phyloP scores from a whole-genome alignment of 2,113 vertebrate genomes.

The Cairina moschata region DNA sequence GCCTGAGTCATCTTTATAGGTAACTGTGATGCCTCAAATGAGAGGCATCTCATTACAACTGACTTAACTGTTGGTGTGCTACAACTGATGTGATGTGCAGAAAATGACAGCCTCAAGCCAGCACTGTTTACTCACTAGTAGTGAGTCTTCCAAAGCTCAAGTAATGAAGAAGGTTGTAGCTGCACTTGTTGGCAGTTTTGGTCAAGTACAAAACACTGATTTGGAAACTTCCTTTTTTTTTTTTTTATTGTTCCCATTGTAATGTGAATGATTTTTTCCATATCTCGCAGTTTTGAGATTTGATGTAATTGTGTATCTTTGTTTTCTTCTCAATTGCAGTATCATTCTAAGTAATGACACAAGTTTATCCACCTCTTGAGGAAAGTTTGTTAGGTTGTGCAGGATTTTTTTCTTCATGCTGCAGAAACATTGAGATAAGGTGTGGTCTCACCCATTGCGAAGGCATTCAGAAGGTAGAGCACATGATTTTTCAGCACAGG shows the following conservation, averaged over 20 bases:
- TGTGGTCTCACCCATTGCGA: background rate
- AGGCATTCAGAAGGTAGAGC: background rate
- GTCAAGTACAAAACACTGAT: background rate
- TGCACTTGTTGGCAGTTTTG: background rate
- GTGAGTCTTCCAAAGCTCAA: background rate
- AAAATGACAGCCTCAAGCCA: accelerated
- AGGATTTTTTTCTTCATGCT: background rate
- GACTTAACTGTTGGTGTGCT: background rate
- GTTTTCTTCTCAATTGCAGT: background rate
- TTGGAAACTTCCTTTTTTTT: background rate
- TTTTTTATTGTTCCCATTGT: background rate
- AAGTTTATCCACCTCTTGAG: background rate
- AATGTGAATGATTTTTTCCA: background rate
- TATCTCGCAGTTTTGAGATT: background rate
- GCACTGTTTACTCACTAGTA: background rate
- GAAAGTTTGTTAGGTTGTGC: background rate
- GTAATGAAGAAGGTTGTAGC: background rate
- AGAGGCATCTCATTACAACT: background rate
- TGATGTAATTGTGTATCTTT: background rate
- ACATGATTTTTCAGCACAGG: background rate
- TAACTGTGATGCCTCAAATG: background rate
- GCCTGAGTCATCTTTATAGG: background rate
- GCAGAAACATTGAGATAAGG: background rate
- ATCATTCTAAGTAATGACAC: background rate
- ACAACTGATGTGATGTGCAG: background rate